Evolutionary conservation across 1,140 invertebrate species (phyloP).

Genomic region (Neodiprion lecontei): DNA sequence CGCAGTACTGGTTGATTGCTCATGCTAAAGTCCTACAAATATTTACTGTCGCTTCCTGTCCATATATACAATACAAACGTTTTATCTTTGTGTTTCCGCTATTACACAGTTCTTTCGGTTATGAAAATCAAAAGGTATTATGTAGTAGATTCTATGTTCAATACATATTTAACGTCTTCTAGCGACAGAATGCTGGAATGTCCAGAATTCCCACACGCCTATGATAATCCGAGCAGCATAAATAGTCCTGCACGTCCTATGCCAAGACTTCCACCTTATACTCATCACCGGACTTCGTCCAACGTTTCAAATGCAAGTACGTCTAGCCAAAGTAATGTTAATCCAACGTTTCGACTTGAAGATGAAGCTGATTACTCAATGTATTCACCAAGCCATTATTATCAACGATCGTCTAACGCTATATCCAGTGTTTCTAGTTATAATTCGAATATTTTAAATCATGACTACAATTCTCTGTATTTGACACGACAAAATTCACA

Average conservation of each 20-base stretch:
- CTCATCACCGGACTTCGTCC: constrained; percentile 73
- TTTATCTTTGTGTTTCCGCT: no score
- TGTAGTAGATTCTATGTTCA: no score
- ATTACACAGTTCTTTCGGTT: no score
- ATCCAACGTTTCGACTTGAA: constrained; percentile 71
- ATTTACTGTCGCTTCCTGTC: no score
- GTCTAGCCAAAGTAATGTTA: constrained; percentile 64
- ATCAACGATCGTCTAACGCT: constrained; percentile 41
- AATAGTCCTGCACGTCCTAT: constrained; percentile 61
- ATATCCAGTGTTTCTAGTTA: constrained; percentile 39
- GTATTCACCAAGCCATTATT: constrained; percentile 56
- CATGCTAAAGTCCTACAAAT: no score
- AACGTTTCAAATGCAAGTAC: constrained; percentile 74
- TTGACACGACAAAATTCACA: constrained; percentile 67
- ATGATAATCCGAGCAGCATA: constrained; percentile 67
- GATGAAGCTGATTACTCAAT: constrained; percentile 66
- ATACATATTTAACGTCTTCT: constrained; percentile 24
- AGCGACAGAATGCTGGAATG: constrained; percentile 58
- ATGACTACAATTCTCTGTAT: constrained; percentile 59
- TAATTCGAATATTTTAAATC: constrained; percentile 41
- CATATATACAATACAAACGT: no score
- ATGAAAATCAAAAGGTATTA: no score
- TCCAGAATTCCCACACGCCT: constrained; percentile 62
- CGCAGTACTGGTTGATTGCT: no score
- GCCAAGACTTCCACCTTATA: constrained; percentile 58